phyloP scores from a whole-genome alignment of 2,888 invertebrate species.

The Busseola fusca region DNA sequence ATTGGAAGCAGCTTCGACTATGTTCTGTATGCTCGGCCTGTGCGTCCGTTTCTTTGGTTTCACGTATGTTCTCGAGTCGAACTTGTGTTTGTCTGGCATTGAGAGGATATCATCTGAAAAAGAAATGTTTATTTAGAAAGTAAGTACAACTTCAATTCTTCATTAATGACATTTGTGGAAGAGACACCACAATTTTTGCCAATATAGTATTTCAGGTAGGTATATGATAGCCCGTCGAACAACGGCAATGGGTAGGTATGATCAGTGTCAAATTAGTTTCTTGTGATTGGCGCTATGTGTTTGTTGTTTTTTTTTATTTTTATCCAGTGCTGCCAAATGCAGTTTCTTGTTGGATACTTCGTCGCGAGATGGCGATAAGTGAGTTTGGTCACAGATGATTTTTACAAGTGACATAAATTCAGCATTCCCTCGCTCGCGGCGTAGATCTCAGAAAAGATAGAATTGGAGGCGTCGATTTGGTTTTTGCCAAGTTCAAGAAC shows the following conservation, averaged over 20 bases:
- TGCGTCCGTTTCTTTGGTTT: conserved; percentile 90
- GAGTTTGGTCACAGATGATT: not conserved
- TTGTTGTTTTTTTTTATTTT: too few relatives aligned
- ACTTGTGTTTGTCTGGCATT: conserved; percentile 85
- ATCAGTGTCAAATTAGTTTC: not conserved
- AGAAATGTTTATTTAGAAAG: conserved; percentile 29
- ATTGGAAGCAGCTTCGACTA: conserved; percentile 77
- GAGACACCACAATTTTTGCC: not conserved
- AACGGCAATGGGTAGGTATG: not conserved
- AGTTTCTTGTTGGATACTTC: not conserved
- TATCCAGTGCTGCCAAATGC: not conserved
- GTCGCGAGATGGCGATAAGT: not conserved
- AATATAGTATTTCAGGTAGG: not conserved
- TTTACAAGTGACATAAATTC: not conserved
- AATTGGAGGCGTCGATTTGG: not conserved
- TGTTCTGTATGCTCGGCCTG: conserved; percentile 90
- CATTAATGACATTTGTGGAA: not conserved
- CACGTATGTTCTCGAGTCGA: conserved; percentile 92
- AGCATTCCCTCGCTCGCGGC: not conserved
- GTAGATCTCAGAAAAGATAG: not conserved
- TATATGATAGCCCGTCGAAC: not conserved
- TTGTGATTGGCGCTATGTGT: not conserved
- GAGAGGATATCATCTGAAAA: conserved; percentile 78
- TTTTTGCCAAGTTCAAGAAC: not conserved
- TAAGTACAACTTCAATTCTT: not conserved